Base-by-base conservation (phyloP, 2,113 vertebrate genomes). In the Lanius collurio region DNA sequence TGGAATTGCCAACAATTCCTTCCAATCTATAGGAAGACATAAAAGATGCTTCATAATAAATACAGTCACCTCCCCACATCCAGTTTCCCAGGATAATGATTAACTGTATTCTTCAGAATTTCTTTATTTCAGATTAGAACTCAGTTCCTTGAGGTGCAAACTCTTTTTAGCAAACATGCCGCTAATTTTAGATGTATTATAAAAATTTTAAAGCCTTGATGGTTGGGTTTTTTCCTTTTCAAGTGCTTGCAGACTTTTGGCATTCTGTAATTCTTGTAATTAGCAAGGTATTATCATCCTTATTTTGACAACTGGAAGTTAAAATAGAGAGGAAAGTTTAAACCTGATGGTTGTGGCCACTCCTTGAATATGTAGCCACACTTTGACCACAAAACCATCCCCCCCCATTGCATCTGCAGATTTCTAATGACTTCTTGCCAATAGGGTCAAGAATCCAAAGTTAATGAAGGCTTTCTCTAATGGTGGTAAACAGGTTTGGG, bases 41-140 rank as follows among this genome's bases (percentile, higher is more conserved):
- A 76, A 86, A 63, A 92, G 52, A 55, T 80, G n/a, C 41, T 73
- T 82, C 82, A 62, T 93, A 80, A 93, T n/a, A 80, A 84, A 87
- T 52, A 42, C 64, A 74, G 57, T 59, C 75, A 55, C 55, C 52
- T 71, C 52, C 75, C 19, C 30, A 46, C 27, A 49, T 46, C 3
- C 21, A 52, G 15, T 37, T 88, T 47, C 71, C 30, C 7, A 20
- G 47, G 52, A 26, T 35, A 83, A 62, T 20, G 6, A n/a, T 77
- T 80, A 88, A 74, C 67, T 64, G 10, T 44, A 11, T 53, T 64
- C 60, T 68, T 78, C 6, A 14, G 9, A 44, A 50, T 78, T 59
- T 62, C 31, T 81, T 92, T 78, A 65, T 50, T 78, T 73, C 27
- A 33, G 30, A 35, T 23, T n/a, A 41, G 33, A 86, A 31, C n/a